Percentiles rank a stretch among this genome's conserved stretches.
Evolutionary conservation across 2,797 vertebrate species (phyloP).

Genomic region (Sebastolobus alascanus): DNA sequence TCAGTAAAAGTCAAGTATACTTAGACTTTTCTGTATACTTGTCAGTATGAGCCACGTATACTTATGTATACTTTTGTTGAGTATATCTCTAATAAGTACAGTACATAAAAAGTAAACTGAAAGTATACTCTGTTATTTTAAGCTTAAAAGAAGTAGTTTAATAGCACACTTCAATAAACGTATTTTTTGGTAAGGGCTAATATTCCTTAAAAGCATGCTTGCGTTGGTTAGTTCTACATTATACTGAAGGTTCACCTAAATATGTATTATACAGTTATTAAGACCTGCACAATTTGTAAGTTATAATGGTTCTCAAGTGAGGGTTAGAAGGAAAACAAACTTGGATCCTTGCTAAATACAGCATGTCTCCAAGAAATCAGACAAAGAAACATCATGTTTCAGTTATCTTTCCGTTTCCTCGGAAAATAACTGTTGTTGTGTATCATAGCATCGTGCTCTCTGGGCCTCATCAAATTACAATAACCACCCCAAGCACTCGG

Average conservation of each 20-base stretch:
- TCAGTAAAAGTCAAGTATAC: too few species aligned
- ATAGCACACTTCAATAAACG: too few species aligned
- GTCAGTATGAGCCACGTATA: too few species aligned
- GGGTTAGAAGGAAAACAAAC: constrained; percentile 6
- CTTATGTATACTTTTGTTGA: too few species aligned
- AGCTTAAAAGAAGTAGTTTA: too few species aligned
- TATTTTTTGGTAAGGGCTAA: neutral
- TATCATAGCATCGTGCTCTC: constrained; percentile 59
- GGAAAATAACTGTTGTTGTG: constrained; percentile 64
- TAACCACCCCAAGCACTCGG: constrained; percentile 64
- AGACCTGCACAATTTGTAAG: neutral
- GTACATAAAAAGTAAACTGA: too few species aligned
- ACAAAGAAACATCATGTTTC: constrained; percentile 70
- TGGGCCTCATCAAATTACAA: constrained; percentile 77
- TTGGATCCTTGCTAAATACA: constrained; percentile 49
- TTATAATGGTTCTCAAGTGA: neutral
- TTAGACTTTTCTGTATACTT: too few species aligned
- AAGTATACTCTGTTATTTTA: too few species aligned
- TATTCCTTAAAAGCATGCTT: neutral
- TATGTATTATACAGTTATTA: neutral
- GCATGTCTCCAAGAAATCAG: constrained; percentile 61
- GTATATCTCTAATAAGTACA: too few species aligned
- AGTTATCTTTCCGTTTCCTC: constrained; percentile 64
- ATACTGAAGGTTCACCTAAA: neutral
- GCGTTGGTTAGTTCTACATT: neutral